Percentiles rank a stretch among this genome's conserved stretches.
phyloP scores from a whole-genome alignment of 2,888 invertebrate genomes.

The Brenthis daphne region DNA sequence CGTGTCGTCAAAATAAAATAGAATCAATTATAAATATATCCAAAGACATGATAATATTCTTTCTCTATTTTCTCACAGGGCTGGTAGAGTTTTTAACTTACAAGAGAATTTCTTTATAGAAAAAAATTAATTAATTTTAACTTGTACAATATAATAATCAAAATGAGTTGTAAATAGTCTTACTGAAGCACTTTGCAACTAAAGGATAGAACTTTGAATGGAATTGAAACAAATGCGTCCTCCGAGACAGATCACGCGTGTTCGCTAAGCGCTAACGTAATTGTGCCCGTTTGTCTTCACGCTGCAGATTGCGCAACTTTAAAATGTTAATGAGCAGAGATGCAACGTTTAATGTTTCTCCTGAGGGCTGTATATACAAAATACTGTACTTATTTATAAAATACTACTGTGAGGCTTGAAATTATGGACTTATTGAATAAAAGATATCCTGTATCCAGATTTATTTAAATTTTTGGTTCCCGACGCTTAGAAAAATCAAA shows the following conservation, averaged over 20 bases:
- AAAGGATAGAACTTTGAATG: background rate
- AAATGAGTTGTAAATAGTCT: background rate
- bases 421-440: background rate
- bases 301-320: slow-evolving; percentile 19
- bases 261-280: slow-evolving; percentile 20
- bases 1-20: too few relatives aligned
- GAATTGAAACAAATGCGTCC: slow-evolving; percentile 22
- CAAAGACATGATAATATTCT: too few relatives aligned
- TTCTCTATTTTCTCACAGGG: too few relatives aligned
- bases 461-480: too few relatives aligned
- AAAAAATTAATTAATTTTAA: too few relatives aligned
- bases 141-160: background rate
- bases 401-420: background rate
- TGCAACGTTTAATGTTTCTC: slow-evolving; percentile 16
- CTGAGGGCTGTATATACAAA: background rate
- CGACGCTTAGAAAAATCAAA: too few relatives aligned
- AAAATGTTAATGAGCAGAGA: slow-evolving; percentile 27
- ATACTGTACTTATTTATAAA: background rate
- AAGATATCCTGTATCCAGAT: too few relatives aligned
- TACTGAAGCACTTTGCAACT: background rate
- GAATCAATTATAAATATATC: too few relatives aligned
- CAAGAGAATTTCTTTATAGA: too few relatives aligned
- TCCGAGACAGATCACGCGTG: slow-evolving; percentile 23
- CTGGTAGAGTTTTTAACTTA: too few relatives aligned
- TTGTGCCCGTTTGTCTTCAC: slow-evolving; percentile 21